These are phyloP conservation scores for Panthera uncia DNA, from an alignment of 2,113 vertebrate species.

Conservation along the genomic window DNA sequence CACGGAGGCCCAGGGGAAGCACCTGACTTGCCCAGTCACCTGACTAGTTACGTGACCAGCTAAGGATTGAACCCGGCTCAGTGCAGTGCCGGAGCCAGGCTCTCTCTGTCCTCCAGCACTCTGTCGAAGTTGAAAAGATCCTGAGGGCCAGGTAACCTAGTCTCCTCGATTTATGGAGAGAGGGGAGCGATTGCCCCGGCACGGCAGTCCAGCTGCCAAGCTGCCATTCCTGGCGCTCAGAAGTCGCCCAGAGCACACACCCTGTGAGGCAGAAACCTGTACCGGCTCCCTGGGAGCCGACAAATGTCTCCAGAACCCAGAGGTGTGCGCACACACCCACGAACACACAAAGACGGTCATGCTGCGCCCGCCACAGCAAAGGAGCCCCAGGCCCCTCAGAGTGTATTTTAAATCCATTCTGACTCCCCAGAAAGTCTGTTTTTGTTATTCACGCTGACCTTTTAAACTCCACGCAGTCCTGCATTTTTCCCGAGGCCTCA, in stretches of 20 bases:
- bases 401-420: slow-evolving; percentile 75
- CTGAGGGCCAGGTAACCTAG: neutral
- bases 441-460: slow-evolving; percentile 86
- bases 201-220: neutral
- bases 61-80: neutral
- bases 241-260: slow-evolving; percentile 56
- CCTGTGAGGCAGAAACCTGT: neutral
- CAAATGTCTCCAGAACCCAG: slow-evolving; percentile 50
- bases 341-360: slow-evolving; percentile 25
- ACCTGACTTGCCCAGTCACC: neutral
- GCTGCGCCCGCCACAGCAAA: neutral
- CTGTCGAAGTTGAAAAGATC: neutral
- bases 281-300: neutral
- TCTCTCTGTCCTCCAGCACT: neutral
- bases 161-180: neutral
- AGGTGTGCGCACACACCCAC: neutral
- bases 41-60: neutral
- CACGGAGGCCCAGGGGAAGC: neutral
- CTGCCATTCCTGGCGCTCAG: slow-evolving; percentile 53
- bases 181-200: neutral
- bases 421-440: slow-evolving; percentile 85
- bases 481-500: slow-evolving; percentile 84
- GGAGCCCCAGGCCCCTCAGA: slow-evolving; percentile 54
- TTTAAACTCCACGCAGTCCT: slow-evolving; percentile 85
- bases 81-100: neutral